Evolutionary conservation across 2,888 invertebrate species (phyloP).

Genomic region (Amaurobius ferox): DNA sequence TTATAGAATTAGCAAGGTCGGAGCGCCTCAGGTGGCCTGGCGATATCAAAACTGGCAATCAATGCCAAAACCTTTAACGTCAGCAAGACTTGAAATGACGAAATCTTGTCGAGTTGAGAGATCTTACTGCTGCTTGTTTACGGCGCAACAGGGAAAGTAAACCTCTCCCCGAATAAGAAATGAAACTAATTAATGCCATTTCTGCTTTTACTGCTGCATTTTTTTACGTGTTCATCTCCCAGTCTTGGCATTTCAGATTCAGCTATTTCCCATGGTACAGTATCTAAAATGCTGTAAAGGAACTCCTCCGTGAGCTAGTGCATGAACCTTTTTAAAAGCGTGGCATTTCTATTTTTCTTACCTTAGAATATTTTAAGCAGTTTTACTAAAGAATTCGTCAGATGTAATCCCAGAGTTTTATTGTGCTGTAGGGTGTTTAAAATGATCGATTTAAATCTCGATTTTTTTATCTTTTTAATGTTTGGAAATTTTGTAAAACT

Average conservation of each 20-base stretch:
- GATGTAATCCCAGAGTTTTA: too few species aligned
- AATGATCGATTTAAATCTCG: too few species aligned
- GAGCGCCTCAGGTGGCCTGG: constrained; percentile 41
- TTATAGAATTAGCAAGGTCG: constrained; percentile 59
- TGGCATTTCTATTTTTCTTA: background rate
- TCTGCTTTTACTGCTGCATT: constrained; percentile 16
- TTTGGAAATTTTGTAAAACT: too few species aligned
- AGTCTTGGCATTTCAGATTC: constrained; percentile 24
- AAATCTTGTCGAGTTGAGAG: constrained; percentile 42
- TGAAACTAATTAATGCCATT: constrained; percentile 66
- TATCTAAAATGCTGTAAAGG: background rate
- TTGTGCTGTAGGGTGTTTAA: too few species aligned
- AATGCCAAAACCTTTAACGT: constrained; percentile 37
- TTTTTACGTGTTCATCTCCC: constrained; percentile 4
- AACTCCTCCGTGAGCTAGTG: background rate
- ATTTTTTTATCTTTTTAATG: too few species aligned
- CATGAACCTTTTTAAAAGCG: background rate
- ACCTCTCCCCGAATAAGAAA: constrained; percentile 49
- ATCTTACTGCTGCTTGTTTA: constrained; percentile 62
- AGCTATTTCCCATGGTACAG: constrained; percentile 30
- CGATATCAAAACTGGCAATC: constrained; percentile 36
- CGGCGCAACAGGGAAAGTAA: constrained; percentile 15
- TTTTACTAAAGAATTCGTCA: too few species aligned
- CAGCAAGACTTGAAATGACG: background rate
- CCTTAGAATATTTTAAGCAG: too few species aligned